Percentiles rank a stretch among this genome's conserved stretches.
Evolutionary conservation across 2,797 vertebrate genomes (phyloP).

Genomic region (Mus caroli): DNA sequence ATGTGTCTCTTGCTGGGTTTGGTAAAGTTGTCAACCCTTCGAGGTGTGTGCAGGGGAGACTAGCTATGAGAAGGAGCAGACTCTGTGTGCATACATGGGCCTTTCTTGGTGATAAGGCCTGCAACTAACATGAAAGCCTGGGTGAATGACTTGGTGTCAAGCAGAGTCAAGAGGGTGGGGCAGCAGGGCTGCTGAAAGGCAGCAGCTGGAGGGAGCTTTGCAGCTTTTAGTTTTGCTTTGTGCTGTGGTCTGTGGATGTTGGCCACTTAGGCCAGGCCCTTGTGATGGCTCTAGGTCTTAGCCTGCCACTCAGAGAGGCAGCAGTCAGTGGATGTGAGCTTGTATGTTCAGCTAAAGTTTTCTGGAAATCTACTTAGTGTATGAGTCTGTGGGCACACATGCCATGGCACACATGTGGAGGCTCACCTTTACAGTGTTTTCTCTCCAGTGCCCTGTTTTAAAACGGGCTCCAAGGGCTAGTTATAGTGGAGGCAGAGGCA

Average conservation of each 20-base stretch:
- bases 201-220: not conserved
- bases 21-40: not conserved
- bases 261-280: not conserved
- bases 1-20: constrained; percentile 17
- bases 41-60: not conserved
- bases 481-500: not conserved
- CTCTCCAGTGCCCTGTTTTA: not conserved
- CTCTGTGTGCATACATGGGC: accelerated
- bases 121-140: not conserved
- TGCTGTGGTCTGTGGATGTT: not conserved
- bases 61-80: not conserved
- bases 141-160: not conserved
- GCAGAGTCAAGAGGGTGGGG: not conserved
- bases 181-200: not conserved
- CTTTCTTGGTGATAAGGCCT: not conserved
- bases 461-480: not conserved
- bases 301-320: not conserved
- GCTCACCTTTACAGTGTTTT: not conserved
- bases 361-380: not conserved
- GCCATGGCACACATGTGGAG: not conserved
- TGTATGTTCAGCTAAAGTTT: not conserved
- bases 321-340: not conserved
- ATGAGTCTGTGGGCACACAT: not conserved
- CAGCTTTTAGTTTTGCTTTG: not conserved
- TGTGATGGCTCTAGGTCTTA: not conserved